Base-by-base conservation (phyloP, 2,113 vertebrate species). In the Crotalus tigris region DNA sequence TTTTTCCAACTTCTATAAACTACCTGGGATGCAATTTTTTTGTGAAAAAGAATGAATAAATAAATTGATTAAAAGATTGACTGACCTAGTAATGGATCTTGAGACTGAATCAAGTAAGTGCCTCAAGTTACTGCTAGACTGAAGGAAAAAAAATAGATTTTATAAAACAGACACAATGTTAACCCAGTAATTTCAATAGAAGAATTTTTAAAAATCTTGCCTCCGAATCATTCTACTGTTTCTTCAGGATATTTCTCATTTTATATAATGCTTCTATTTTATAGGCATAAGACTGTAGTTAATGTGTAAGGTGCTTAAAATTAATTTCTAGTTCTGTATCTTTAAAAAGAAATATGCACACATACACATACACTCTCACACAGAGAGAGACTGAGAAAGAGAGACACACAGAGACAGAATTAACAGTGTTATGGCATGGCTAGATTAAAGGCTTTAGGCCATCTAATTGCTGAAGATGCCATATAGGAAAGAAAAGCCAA, bases 351-450 rank as follows among this genome's bases (percentile, higher is more conserved):
- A 33, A 51, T 51, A 51, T 51, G 49, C 8, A 51, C 49, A 51
- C 49, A 51, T 1, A 9, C 49, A 9, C 49, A 51, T 7, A 51
- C 3, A 29, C 1, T 51, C 49, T 9, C 49, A 51, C 8, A 51
- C 3, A 29, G 61, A 29, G 61, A 15, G 11, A 13, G 59, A 61
- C 24, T 12, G 29, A 69, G 29, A 64, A 11, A n/a, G 61, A 61
- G 2, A 9, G 1, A 11, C 2, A 26, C 0, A 3, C 9, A 26
- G 24, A 61, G 24, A 4, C 2, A 11, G 9, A 61, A 61, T 26
- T 12, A 64, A 64, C 0, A 29, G 26, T 4, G 61, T 64, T 13
- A 69, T 69, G 29, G 1, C 0, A 4, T 69, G 29, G 29, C 64
- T 33, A 33, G 11, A 69, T 69, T 33, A 69, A 69, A 69, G 29